Percentiles rank a stretch among this genome's conserved stretches.
Conservation (phyloP, 2,888 invertebrate genomes). For the Drosophila antonietae region DNA sequence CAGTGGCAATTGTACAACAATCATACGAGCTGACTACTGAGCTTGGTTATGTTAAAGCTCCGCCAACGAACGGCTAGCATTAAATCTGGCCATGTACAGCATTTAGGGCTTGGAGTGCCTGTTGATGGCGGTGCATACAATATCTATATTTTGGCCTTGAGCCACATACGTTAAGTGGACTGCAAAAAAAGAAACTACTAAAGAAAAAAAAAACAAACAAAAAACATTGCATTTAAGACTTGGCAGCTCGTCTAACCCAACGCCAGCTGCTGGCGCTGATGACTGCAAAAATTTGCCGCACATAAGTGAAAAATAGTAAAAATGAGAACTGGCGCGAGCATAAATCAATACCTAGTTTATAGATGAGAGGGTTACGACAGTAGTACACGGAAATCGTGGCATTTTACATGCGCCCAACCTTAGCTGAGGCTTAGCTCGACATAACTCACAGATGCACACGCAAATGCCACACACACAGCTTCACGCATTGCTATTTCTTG, state of each 20-base stretch:
- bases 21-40: constrained; percentile 1
- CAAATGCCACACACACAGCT: background rate
- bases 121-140: constrained; percentile 53
- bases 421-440: constrained; percentile 27
- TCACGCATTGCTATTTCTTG: background rate
- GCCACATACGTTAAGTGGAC: constrained; percentile 43
- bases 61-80: constrained; percentile 25
- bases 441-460: constrained; percentile 14
- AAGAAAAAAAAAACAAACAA: background rate
- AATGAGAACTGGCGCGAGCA: constrained; percentile 63
- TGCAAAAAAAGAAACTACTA: constrained; percentile 12
- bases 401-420: constrained; percentile 32
- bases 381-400: constrained; percentile 21
- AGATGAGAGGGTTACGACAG: constrained; percentile 8
- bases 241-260: constrained; percentile 20
- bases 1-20: constrained; percentile 17
- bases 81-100: constrained; percentile 44
- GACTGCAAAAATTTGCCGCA: constrained; percentile 52
- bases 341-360: constrained; percentile 65
- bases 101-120: constrained; percentile 64
- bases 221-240: constrained; percentile 53
- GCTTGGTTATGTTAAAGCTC: constrained; percentile 39
- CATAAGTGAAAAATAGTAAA: constrained; percentile 51
- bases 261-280: constrained; percentile 44
- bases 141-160: constrained; percentile 54